Conservation (phyloP, 2,888 invertebrate genomes). For the Lasiommata megera region DNA sequence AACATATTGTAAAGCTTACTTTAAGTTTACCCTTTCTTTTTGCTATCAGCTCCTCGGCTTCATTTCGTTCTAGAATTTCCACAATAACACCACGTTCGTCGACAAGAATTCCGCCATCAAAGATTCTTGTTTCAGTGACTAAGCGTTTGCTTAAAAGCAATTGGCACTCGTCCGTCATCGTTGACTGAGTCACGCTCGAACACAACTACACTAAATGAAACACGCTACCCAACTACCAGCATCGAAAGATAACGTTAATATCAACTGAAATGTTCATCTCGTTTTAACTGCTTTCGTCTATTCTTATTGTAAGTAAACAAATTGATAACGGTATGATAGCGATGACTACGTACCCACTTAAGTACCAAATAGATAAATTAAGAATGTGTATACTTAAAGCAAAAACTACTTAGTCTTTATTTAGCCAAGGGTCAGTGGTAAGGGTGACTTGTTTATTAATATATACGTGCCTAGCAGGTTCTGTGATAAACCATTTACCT, state of each 20-base stretch:
- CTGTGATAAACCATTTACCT: neutral
- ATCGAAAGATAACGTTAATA: conserved; percentile 31
- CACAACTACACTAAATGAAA: conserved; percentile 41
- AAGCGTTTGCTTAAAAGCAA: conserved; percentile 74
- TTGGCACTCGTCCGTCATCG: conserved; percentile 52
- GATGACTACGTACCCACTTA: neutral
- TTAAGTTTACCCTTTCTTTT: conserved; percentile 74
- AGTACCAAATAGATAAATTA: neutral
- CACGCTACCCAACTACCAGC: conserved; percentile 37
- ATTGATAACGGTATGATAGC: conserved; percentile 23
- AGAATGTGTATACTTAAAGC: neutral
- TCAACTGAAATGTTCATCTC: conserved; percentile 33
- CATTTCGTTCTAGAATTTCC: conserved; percentile 68
- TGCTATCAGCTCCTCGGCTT: conserved; percentile 68
- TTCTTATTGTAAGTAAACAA: conserved; percentile 30
- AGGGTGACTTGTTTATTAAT: neutral
- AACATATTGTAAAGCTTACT: conserved; percentile 50
- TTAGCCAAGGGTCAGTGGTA: neutral
- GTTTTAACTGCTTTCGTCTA: conserved; percentile 16
- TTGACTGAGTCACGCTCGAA: conserved; percentile 30
- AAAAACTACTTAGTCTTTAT: neutral
- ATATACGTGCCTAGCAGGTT: neutral
- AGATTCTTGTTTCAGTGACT: conserved; percentile 74
- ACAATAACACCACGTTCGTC: conserved; percentile 81
- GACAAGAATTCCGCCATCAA: conserved; percentile 83